Evolutionary conservation across 1,140 invertebrate species (phyloP).

Genomic region (Aphelinus certus): DNA sequence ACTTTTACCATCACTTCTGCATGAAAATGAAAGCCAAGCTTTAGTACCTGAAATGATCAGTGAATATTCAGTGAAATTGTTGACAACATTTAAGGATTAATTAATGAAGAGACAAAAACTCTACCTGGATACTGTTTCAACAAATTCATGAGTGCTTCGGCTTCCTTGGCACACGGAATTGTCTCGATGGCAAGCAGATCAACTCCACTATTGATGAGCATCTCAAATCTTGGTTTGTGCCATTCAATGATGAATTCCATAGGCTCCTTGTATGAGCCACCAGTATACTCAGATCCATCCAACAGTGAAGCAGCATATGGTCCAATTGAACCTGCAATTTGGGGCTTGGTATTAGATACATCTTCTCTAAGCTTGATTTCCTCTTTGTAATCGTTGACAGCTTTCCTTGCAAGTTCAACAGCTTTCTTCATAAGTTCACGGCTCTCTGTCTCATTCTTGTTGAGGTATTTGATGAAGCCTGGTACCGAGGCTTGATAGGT

Average conservation of each 20-base stretch:
- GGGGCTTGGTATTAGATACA: slow-evolving; percentile 60
- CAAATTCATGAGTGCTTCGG: slow-evolving; percentile 80
- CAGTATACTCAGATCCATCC: slow-evolving; percentile 92
- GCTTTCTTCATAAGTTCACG: slow-evolving; percentile 77
- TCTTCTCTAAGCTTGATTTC: slow-evolving; percentile 58
- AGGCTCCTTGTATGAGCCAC: slow-evolving; percentile 77
- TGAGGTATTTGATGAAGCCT: slow-evolving; percentile 79
- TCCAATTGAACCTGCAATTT: slow-evolving; percentile 87
- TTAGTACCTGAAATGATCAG: slow-evolving; percentile 60
- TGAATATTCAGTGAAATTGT: neutral
- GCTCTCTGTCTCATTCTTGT: slow-evolving; percentile 71
- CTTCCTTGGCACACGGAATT: slow-evolving; percentile 85
- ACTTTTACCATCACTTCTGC: slow-evolving; percentile 73
- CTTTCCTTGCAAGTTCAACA: slow-evolving; percentile 75
- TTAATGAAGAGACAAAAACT: neutral
- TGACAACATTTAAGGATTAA: neutral
- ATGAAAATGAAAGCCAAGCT: slow-evolving; percentile 87
- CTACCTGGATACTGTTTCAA: slow-evolving; percentile 74
- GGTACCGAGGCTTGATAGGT: slow-evolving; percentile 90
- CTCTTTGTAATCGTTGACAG: slow-evolving; percentile 69
- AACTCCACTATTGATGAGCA: slow-evolving; percentile 79
- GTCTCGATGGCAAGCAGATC: slow-evolving; percentile 91
- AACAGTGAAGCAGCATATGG: slow-evolving; percentile 90
- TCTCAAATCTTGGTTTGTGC: slow-evolving; percentile 82
- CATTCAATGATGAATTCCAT: slow-evolving; percentile 77